Conservation (phyloP, 2,797 vertebrate species). For the Poliocrania exsul region DNA sequence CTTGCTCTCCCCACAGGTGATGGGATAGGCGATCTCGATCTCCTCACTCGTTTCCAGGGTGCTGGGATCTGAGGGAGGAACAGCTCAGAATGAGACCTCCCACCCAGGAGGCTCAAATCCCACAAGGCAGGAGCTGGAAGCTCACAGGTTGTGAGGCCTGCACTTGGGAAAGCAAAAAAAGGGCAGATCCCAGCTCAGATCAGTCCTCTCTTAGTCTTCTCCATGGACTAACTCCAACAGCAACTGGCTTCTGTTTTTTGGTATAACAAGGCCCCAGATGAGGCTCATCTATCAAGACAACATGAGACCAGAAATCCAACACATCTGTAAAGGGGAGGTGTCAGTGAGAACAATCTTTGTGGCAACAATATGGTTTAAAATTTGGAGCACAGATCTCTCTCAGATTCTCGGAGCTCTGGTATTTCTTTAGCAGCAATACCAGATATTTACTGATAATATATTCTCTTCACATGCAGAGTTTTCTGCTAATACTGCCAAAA, state of each 20-base stretch:
- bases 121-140: neutral
- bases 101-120: neutral
- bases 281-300: neutral
- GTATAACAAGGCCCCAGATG: neutral
- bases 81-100: neutral
- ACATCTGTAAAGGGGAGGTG: neutral
- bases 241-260: neutral
- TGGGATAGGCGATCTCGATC: slow-evolving; percentile 92
- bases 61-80: slow-evolving; percentile 74
- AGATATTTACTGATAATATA: neutral
- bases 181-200: neutral
- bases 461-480: neutral
- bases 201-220: neutral
- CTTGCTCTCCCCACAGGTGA: slow-evolving; percentile 97
- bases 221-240: neutral
- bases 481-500: neutral
- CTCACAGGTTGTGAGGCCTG: neutral
- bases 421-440: neutral
- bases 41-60: slow-evolving; percentile 81
- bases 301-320: neutral
- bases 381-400: neutral
- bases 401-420: neutral
- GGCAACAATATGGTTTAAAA: neutral
- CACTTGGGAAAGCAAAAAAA: neutral
- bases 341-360: neutral